Evolutionary conservation across 2,888 invertebrate genomes (phyloP), one percentile per base, ranked within the genome.

Genomic region (Lasioglossum malachurum): DNA sequence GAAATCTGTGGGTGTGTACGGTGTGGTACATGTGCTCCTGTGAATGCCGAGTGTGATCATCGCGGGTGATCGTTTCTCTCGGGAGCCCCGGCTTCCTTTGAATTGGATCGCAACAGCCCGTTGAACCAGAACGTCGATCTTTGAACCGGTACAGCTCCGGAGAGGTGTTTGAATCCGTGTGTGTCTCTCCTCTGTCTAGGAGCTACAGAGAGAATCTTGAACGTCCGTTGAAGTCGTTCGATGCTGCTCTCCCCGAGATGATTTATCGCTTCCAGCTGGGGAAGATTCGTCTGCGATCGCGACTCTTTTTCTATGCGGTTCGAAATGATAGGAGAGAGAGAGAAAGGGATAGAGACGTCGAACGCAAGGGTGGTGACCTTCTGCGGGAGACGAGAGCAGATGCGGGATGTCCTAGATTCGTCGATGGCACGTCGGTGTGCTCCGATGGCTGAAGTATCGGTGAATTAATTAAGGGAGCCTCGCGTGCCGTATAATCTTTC

Each of bases 311-410:
- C 57, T 57, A 12, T 57, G 4, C 57, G n/a, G n/a, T n/a, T 57
- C 10, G 57, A n/a, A 12, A 57, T 4, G 31, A 31, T 64, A n/a
- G n/a, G 60, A 14, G 60, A 27, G 27, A 27, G 23, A 60, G 27
- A 27, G 27, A 14, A 0, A 0, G 14, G 2, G 14, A 31, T 12
- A 60, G n/a, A 31, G 16, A 5, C 46, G 44, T 69, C 35, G 82
- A 57, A 31, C 57, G 80, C 76, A 78, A 69, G 87, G 88, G 88
- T 88, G 85, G 85, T 83, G 79, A 88, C 88, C 81, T 87, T 83
- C 75, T 75, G 53, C 27, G 75, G 69, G 46, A 38, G 14, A 49
- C 38, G 49, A n/a, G 27, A 69, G 16, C 57, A 35, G 60, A 57
- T 46, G 53, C 44, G 44, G 71, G 23, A 80, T 60, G 69, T 69